Evolutionary conservation across 2,113 vertebrate genomes (phyloP).

Genomic region (Melospiza melodia): DNA sequence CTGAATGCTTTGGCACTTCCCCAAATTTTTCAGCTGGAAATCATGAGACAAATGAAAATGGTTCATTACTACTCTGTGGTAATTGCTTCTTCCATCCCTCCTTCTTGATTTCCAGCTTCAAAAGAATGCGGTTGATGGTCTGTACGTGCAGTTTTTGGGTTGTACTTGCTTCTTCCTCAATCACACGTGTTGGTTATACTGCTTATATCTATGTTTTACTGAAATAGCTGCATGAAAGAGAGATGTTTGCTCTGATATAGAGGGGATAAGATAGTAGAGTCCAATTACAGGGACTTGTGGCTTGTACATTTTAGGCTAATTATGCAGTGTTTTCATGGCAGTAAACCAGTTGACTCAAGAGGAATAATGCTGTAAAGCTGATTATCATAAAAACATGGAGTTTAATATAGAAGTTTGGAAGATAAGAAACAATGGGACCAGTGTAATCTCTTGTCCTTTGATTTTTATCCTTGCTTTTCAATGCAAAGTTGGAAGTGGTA

Average conservation of each 20-base stretch:
- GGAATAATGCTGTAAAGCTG: background rate
- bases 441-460: background rate
- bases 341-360: background rate
- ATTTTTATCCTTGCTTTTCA: constrained; percentile 12
- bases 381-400: background rate
- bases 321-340: background rate
- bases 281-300: background rate
- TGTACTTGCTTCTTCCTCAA: background rate
- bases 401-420: background rate
- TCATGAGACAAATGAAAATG: background rate
- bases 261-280: background rate
- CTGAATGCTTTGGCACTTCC: background rate
- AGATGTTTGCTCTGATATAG: background rate
- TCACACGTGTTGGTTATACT: background rate
- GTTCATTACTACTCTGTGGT: background rate
- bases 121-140: background rate
- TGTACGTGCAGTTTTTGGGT: background rate
- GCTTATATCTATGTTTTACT: background rate
- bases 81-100: background rate
- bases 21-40: constrained; percentile 12
- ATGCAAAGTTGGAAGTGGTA: background rate
- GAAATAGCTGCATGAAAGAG: background rate
- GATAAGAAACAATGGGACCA: background rate
- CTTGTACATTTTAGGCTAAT: background rate
- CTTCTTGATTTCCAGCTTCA: background rate